Conservation (phyloP, 2,797 vertebrate species). For the Lates japonicus region DNA sequence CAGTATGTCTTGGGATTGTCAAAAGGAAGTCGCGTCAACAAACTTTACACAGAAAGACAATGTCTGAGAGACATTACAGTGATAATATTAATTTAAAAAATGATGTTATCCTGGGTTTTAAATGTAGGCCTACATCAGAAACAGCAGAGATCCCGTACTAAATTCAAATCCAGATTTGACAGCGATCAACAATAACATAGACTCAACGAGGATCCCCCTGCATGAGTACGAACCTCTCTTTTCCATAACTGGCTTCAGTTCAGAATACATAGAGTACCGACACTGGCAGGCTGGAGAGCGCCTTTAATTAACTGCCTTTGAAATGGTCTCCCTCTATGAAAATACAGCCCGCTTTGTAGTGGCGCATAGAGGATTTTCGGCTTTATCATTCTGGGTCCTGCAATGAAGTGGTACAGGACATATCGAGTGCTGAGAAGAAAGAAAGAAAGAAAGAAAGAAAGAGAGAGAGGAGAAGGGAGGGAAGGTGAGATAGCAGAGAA, state of each 20-base stretch:
- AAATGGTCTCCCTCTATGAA: constrained; percentile 41
- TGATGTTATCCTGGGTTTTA: neutral
- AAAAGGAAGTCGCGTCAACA: too few species aligned
- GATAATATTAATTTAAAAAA: neutral
- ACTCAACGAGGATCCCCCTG: constrained; percentile 1
- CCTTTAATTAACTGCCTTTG: constrained; percentile 47
- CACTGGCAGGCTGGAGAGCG: neutral
- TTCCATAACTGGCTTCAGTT: constrained; percentile 4
- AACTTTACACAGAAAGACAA: too few species aligned
- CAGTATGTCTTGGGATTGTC: too few species aligned
- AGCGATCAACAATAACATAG: neutral
- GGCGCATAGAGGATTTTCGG: constrained; percentile 5
- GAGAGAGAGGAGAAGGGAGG: neutral
- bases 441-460: constrained; percentile 5
- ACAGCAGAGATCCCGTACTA: neutral
- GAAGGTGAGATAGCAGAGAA: constrained; percentile 10
- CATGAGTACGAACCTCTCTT: neutral
- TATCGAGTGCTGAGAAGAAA: constrained; percentile 7
- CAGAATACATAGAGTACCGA: constrained; percentile 2
- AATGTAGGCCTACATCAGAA: neutral
- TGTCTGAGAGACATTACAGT: neutral
- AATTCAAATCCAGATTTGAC: neutral
- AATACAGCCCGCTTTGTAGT: constrained; percentile 21
- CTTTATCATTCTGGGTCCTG: neutral
- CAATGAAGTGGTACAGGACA: neutral